Evolutionary conservation across 2,888 invertebrate species (phyloP), one percentile per base, ranked within the genome.

Genomic region (Lochmaea crataegi): DNA sequence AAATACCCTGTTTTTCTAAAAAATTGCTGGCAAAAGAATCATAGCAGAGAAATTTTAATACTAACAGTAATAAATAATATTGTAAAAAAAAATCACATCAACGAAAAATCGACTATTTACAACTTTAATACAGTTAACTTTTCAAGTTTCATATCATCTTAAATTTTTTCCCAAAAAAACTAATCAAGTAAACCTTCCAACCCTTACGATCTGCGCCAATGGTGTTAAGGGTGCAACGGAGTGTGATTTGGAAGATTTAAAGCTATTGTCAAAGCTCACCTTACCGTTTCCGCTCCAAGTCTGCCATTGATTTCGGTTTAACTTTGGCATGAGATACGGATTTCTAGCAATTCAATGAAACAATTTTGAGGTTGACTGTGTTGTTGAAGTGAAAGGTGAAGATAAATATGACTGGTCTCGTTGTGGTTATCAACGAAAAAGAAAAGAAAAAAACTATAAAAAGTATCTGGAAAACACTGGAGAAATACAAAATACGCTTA

Each of bases 181-280:
- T 42, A 38, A 7, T 38, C 16, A 41, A 60, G 38, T 38, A 38
- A 16, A 41, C 38, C 41, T 11, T 61, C 42, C n/a, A n/a, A n/a
- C 18, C 61, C 16, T 16, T 11, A 3, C 41, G 12, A 12, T 32
- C 61, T 42, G 61, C 61, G 61, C 9, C 61, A 61, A 61, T 61
- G 41, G 11, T 18, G 6, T 41, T 10, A 11, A 61, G 10, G 51
- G 41, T 48, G 61, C 68, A 42, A 45, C 60, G 22, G n/a, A 61
- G 61, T 51, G 61, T 68, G 61, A 61, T 61, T 51, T 18, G 16
- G 41, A 61, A 68, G 61, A 68, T 68, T 68, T 68, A 68, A 61
- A 48, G 51, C 61, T 32, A 61, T 51, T 68, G 61, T 61, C 61
- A 61, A 68, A 68, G 66, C 61, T 32, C 60, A 60, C 67, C 67